These are phyloP conservation scores for Pangasius krempfi DNA, from an alignment of 2,797 vertebrate genomes.

Conservation along the genomic window DNA sequence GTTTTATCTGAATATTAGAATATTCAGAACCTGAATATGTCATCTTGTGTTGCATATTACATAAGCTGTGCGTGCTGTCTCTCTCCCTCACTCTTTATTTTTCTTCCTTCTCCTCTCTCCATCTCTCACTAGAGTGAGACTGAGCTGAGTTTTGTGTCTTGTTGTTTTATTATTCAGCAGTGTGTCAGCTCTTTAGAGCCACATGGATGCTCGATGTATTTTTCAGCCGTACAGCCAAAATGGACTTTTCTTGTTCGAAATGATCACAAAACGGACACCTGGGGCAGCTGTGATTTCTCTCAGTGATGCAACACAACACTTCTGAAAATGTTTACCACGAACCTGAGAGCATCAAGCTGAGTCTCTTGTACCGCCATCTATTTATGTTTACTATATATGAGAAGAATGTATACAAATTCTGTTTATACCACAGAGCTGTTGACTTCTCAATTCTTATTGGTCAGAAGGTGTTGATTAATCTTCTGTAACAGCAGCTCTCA, in stretches of 20 bases:
- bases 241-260: conserved; percentile 76
- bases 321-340: conserved; percentile 13
- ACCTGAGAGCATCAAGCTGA: not conserved
- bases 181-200: conserved; percentile 65
- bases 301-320: conserved; percentile 31
- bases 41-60: conserved; percentile 43
- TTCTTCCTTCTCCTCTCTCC: not conserved
- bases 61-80: conserved; percentile 31
- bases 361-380: not conserved
- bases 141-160: conserved; percentile 31
- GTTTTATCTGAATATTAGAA: conserved; percentile 42
- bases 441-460: not conserved
- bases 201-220: conserved; percentile 64
- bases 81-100: conserved; percentile 11
- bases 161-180: conserved; percentile 41
- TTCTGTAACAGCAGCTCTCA: not conserved
- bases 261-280: conserved; percentile 53
- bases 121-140: not conserved
- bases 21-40: conserved; percentile 34
- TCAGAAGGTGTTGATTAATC: not conserved
- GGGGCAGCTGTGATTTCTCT: conserved; percentile 38
- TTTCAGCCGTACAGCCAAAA: conserved; percentile 65
- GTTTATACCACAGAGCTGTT: not conserved
- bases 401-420: not conserved
- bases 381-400: not conserved